These are phyloP conservation scores for Macropus fuliginosus DNA, from an alignment of 2,797 vertebrate genomes.

Conservation along the genomic window DNA sequence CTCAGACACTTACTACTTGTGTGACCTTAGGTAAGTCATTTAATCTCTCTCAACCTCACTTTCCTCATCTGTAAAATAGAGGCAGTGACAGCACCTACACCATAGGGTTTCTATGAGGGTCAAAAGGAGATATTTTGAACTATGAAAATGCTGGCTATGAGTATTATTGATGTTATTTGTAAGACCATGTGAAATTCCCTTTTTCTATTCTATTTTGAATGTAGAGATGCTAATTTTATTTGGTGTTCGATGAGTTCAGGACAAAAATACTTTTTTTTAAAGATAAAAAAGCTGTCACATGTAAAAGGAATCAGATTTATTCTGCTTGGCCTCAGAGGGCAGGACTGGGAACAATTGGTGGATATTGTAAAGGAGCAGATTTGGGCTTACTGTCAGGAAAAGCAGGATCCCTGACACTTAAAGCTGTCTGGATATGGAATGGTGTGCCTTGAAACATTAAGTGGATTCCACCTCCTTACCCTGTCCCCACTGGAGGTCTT, in stretches of 20 bases:
- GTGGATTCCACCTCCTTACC: background rate
- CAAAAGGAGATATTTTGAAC: background rate
- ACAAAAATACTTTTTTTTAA: background rate
- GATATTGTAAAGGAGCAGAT: background rate
- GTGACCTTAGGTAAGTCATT: background rate
- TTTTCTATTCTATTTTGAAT: background rate
- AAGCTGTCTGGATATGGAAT: background rate
- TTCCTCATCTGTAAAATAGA: background rate
- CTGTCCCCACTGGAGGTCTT: background rate
- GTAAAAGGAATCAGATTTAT: background rate
- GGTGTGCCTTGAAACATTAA: background rate
- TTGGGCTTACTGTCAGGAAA: background rate
- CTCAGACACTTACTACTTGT: background rate
- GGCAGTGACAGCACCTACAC: background rate
- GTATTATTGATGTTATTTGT: background rate
- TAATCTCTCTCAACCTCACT: background rate
- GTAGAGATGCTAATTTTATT: background rate
- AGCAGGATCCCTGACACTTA: background rate
- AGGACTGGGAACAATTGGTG: background rate
- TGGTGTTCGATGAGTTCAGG: background rate
- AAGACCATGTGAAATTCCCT: background rate
- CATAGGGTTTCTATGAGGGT: background rate
- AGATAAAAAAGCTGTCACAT: background rate
- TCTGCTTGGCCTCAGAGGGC: background rate
- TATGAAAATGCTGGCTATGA: background rate